These are phyloP conservation scores for Pseudonaja textilis DNA, from an alignment of 2,113 vertebrate genomes.

Conservation along the genomic window DNA sequence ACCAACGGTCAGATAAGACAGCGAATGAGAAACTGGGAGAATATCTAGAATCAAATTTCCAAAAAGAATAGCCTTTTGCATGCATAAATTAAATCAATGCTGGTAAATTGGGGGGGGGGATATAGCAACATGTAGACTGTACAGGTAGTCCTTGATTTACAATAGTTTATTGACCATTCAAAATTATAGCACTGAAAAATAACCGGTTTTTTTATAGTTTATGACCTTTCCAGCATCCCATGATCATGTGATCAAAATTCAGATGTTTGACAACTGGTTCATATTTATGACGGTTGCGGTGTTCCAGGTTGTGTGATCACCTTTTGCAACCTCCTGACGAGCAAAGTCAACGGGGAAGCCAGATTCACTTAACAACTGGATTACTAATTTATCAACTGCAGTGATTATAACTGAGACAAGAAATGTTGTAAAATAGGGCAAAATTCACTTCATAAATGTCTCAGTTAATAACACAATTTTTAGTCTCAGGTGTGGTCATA, in stretches of 20 bases:
- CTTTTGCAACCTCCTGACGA: not conserved
- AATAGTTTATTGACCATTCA: not conserved
- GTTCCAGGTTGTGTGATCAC: not conserved
- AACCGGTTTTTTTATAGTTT: not conserved
- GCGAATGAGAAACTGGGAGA: not conserved
- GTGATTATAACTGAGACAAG: not conserved
- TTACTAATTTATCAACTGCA: not conserved
- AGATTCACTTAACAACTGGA: not conserved
- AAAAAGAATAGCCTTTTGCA: not conserved
- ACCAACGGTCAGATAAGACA: no score
- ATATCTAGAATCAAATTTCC: not conserved
- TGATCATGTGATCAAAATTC: not conserved
- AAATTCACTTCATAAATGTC: not conserved
- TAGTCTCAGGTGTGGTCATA: not conserved
- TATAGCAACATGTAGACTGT: not conserved
- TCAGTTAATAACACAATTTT: not conserved
- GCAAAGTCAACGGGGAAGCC: not conserved
- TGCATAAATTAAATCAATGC: not conserved
- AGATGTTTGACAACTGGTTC: not conserved
- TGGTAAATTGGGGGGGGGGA: not conserved
- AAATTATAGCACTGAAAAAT: not conserved
- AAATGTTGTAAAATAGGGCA: not conserved
- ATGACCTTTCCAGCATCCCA: not conserved
- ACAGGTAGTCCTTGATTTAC: not conserved
- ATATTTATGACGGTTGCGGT: not conserved